phyloP scores from a whole-genome alignment of 2,888 invertebrate species.

The Lacanobia wlatinum region DNA sequence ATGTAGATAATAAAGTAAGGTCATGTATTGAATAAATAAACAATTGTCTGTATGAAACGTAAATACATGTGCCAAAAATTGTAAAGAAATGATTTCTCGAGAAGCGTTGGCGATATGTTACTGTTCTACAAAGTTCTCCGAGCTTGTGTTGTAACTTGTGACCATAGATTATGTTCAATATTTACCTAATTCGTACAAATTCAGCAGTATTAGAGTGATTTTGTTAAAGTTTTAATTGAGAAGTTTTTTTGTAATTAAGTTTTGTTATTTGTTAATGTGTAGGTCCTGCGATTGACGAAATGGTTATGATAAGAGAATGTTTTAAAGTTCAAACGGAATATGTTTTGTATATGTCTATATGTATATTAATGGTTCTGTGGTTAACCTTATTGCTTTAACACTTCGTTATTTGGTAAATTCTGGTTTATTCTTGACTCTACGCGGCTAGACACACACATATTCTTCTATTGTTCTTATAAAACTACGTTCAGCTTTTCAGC shows the following conservation, averaged over 20 bases:
- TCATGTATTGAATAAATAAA: constrained; percentile 73
- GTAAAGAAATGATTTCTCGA: constrained; percentile 60
- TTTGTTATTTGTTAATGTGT: constrained; percentile 89
- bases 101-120: constrained; percentile 51
- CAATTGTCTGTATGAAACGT: constrained; percentile 71
- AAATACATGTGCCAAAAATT: constrained; percentile 86
- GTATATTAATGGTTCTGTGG: constrained; percentile 65
- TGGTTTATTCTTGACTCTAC: constrained; percentile 55
- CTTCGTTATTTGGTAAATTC: constrained; percentile 65
- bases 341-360: constrained; percentile 64
- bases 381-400: constrained; percentile 64
- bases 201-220: constrained; percentile 91
- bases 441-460: constrained; percentile 45
- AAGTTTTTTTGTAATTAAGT: constrained; percentile 86
- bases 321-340: constrained; percentile 68
- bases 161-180: constrained; percentile 81
- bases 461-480: constrained; percentile 43
- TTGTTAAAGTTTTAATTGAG: constrained; percentile 90
- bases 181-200: constrained; percentile 90
- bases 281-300: constrained; percentile 74
- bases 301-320: constrained; percentile 71
- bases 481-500: constrained; percentile 70
- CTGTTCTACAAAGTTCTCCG: constrained; percentile 40
- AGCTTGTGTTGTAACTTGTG: constrained; percentile 81
- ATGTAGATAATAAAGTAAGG: constrained; percentile 69